Percentiles rank a stretch among this genome's conserved stretches.
phyloP scores from a whole-genome alignment of 2,113 vertebrate species.

The Tympanuchus pallidicinctus region DNA sequence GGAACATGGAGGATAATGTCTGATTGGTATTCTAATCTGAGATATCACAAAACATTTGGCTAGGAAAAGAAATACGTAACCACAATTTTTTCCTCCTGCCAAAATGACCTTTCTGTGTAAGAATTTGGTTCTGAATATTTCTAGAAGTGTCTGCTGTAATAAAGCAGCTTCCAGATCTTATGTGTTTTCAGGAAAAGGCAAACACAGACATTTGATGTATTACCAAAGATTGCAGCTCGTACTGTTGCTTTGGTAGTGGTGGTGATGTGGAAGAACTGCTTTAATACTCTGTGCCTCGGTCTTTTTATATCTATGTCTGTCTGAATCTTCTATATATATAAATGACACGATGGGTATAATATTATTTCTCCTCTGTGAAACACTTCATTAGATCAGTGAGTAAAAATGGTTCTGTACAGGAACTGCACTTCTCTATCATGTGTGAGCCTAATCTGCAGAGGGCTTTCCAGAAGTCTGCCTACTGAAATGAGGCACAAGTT shows the following conservation, averaged over 20 bases:
- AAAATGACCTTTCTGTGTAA: conserved; percentile 10
- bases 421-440: neutral
- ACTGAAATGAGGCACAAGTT: neutral
- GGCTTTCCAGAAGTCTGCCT: neutral
- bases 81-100: neutral
- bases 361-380: neutral
- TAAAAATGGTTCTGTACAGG: neutral
- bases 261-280: neutral
- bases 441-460: neutral
- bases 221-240: neutral
- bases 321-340: neutral
- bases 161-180: neutral
- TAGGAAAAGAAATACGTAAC: neutral
- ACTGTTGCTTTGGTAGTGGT: neutral
- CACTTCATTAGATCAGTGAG: neutral
- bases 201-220: neutral
- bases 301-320: neutral
- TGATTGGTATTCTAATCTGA: neutral
- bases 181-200: neutral
- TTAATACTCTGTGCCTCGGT: neutral
- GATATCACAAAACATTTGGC: neutral
- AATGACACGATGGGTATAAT: neutral
- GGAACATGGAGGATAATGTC: neutral
- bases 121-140: conserved; percentile 10
- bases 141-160: conserved; percentile 1